Conservation (phyloP, 2,113 vertebrate genomes). For the Girardinichthys multiradiatus region DNA sequence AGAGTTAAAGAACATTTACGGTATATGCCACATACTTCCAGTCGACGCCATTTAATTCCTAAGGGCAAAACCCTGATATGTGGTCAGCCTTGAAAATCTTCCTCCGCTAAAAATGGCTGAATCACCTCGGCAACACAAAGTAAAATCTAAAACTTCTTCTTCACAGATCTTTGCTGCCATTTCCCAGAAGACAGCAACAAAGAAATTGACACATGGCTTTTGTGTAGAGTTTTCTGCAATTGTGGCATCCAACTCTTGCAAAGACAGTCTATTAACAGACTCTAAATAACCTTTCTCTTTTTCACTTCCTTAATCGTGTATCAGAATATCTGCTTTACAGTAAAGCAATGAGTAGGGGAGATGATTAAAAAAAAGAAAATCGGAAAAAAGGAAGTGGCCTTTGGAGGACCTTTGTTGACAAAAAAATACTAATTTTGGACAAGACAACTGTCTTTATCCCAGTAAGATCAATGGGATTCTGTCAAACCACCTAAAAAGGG, state of each 20-base stretch:
- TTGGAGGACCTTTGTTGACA: neutral
- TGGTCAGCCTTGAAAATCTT: slow-evolving; percentile 18
- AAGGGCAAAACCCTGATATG: slow-evolving; percentile 16
- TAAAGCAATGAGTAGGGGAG: slow-evolving; percentile 29
- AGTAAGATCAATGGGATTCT: neutral
- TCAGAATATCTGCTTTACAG: slow-evolving; percentile 52
- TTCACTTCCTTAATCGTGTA: slow-evolving; percentile 52
- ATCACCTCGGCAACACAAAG: slow-evolving; percentile 8
- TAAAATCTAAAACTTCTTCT: neutral
- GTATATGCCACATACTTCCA: slow-evolving; percentile 16
- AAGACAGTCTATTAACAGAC: slow-evolving; percentile 27
- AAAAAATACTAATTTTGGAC: neutral
- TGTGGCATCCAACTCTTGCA: slow-evolving; percentile 2
- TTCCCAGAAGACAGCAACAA: neutral
- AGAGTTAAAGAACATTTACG: slow-evolving; percentile 22
- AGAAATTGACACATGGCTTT: neutral
- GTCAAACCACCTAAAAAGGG: neutral
- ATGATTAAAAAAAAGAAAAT: slow-evolving; percentile 3
- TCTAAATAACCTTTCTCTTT: slow-evolving; percentile 21
- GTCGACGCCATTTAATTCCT: neutral
- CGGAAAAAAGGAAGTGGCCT: slow-evolving; percentile 17
- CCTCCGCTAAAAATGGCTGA: slow-evolving; percentile 21
- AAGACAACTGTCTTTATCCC: neutral
- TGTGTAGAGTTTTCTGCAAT: slow-evolving; percentile 2
- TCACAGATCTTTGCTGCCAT: neutral